Evolutionary conservation across 2,888 invertebrate species (phyloP).

Genomic region (Cephus rjabovi): DNA sequence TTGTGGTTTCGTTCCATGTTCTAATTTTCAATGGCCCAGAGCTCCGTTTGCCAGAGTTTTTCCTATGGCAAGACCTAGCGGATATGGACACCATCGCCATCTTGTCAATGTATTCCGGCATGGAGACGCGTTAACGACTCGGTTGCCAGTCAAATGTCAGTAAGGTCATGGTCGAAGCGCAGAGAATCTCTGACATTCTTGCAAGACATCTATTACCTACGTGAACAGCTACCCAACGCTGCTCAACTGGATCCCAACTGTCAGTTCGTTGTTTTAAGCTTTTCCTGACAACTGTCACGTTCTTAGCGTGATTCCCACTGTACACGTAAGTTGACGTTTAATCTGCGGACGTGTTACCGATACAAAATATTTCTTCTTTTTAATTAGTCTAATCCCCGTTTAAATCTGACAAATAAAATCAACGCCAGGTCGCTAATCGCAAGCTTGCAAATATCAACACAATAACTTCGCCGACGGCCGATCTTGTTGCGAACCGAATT

Average conservation of each 20-base stretch:
- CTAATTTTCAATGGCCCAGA: neutral
- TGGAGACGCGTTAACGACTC: neutral
- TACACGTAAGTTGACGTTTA: neutral
- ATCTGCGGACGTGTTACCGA: neutral
- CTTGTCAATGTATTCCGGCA: neutral
- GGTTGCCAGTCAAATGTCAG: conserved; percentile 35
- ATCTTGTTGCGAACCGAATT: neutral
- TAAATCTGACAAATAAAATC: neutral
- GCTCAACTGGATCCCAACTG: neutral
- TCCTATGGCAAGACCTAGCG: neutral
- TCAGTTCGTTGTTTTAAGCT: neutral
- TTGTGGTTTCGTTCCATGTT: neutral
- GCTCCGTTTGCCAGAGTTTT: neutral
- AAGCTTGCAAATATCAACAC: neutral
- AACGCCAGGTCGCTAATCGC: neutral
- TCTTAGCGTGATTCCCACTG: neutral
- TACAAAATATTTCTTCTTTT: neutral
- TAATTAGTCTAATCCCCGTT: neutral
- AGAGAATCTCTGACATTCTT: conserved; percentile 19
- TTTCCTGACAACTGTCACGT: neutral
- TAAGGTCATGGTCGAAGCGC: conserved; percentile 39
- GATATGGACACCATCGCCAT: neutral
- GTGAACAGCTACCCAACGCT: neutral
- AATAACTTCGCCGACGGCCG: neutral
- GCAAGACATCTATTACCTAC: neutral